phyloP scores from a whole-genome alignment of 2,113 vertebrate species.

The Cyanoramphus novaezelandiae region DNA sequence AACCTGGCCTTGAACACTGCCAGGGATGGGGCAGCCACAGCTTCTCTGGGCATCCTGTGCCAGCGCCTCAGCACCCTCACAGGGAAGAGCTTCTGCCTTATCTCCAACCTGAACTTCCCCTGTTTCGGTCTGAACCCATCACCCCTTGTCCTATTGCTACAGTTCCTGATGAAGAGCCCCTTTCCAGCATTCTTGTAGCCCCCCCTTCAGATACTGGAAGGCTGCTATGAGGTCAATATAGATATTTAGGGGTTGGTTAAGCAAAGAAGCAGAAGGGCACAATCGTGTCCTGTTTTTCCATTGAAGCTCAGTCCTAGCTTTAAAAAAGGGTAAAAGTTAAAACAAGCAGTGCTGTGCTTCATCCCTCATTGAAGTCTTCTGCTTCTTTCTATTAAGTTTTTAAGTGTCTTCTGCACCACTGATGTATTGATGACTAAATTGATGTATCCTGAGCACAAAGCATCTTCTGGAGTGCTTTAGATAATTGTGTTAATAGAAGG shows the following conservation, averaged over 20 bases:
- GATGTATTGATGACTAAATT: not conserved
- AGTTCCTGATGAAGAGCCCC: not conserved
- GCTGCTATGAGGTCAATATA: not conserved
- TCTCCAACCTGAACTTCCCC: not conserved
- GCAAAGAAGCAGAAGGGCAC: not conserved
- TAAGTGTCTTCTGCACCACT: not conserved
- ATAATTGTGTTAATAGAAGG: not conserved
- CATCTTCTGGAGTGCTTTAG: not conserved
- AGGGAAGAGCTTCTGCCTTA: too few species aligned
- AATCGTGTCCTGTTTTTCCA: not conserved
- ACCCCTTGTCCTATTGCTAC: not conserved
- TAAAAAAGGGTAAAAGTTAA: not conserved
- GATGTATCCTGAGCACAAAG: not conserved
- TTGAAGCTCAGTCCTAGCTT: not conserved
- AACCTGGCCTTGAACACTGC: not conserved
- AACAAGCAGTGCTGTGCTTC: rapidly evolving
- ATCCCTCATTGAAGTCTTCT: not conserved
- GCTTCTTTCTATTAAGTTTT: not conserved
- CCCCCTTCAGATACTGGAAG: not conserved
- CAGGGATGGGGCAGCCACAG: not conserved
- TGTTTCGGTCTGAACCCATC: not conserved
- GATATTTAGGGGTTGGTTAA: not conserved
- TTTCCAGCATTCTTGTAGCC: not conserved
- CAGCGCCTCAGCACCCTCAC: not conserved
- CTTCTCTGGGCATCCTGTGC: not conserved